Conservation (phyloP, 2,797 vertebrate species). For the Mormyrus hasselquistii region DNA sequence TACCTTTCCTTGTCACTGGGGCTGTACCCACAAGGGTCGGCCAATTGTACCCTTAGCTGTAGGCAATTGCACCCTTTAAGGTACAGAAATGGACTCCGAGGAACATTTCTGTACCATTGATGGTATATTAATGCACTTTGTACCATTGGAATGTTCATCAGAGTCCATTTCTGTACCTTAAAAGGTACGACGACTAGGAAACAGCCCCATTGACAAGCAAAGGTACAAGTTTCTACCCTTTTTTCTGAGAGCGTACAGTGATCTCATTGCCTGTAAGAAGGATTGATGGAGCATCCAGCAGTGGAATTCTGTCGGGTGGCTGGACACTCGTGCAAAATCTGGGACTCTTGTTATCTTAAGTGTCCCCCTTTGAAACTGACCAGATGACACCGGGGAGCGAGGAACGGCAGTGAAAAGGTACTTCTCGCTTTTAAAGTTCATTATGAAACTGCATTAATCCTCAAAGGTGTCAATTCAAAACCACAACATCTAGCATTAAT, state of each 20-base stretch:
- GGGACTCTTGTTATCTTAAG: not conserved
- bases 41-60: no score
- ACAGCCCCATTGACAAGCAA: not conserved
- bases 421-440: constrained; percentile 43
- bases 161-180: no score
- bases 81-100: no score
- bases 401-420: constrained; percentile 26
- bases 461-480: not conserved
- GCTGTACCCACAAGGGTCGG: no score
- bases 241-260: not conserved
- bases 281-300: not conserved
- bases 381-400: not conserved
- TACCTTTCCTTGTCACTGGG: no score
- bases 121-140: no score
- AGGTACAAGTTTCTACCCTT: not conserved
- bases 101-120: no score
- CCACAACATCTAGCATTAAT: not conserved
- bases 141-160: no score
- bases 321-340: not conserved
- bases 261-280: not conserved
- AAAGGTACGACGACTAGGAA: no score
- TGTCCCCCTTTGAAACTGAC: not conserved
- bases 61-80: no score
- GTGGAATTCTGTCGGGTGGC: not conserved
- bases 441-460: constrained; percentile 13